phyloP scores from a whole-genome alignment of 2,797 vertebrate genomes.

The Etheostoma nigrum region DNA sequence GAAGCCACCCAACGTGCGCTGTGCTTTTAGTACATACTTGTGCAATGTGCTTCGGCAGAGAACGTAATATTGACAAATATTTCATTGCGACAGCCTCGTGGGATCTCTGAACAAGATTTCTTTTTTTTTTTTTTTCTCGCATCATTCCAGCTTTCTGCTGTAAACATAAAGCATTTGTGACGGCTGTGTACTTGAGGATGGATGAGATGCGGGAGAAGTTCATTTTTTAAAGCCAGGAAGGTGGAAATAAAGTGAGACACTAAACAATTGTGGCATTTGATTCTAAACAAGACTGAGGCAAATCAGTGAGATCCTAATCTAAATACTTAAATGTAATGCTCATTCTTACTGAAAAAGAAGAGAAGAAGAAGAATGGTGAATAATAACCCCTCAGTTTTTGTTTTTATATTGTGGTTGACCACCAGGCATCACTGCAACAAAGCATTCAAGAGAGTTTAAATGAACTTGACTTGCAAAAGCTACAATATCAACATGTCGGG shows the following conservation, averaged over 20 bases:
- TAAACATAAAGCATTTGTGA: slow-evolving; percentile 72
- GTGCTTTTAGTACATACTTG: slow-evolving; percentile 81
- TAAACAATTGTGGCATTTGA: slow-evolving; percentile 47
- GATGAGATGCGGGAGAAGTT: slow-evolving; percentile 51
- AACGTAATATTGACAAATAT: slow-evolving; percentile 86
- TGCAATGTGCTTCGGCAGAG: slow-evolving; percentile 78
- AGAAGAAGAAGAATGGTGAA: slow-evolving; percentile 8
- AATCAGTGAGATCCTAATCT: slow-evolving; percentile 38
- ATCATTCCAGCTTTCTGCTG: slow-evolving; percentile 60
- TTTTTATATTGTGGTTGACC: slow-evolving; percentile 24
- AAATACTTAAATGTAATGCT: slow-evolving; percentile 27
- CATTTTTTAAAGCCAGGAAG: slow-evolving; percentile 78
- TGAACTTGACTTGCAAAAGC: slow-evolving; percentile 12
- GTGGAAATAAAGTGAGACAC: slow-evolving; percentile 83
- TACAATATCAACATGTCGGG: slow-evolving; percentile 20
- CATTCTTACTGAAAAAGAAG: slow-evolving; percentile 10
- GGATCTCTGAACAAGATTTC: slow-evolving; percentile 49
- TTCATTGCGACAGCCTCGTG: slow-evolving; percentile 79
- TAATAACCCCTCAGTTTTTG: slow-evolving; percentile 7
- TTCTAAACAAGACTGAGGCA: slow-evolving; percentile 34
- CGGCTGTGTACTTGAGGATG: slow-evolving; percentile 45
- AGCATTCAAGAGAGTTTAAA: slow-evolving; percentile 8
- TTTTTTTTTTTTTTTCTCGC: slow-evolving; percentile 4
- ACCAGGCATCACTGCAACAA: not conserved
- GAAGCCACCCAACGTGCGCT: slow-evolving; percentile 84